Evolutionary conservation across 2,797 vertebrate species (phyloP), one percentile per base, ranked within the genome.

Genomic region (Lagodon rhomboides): DNA sequence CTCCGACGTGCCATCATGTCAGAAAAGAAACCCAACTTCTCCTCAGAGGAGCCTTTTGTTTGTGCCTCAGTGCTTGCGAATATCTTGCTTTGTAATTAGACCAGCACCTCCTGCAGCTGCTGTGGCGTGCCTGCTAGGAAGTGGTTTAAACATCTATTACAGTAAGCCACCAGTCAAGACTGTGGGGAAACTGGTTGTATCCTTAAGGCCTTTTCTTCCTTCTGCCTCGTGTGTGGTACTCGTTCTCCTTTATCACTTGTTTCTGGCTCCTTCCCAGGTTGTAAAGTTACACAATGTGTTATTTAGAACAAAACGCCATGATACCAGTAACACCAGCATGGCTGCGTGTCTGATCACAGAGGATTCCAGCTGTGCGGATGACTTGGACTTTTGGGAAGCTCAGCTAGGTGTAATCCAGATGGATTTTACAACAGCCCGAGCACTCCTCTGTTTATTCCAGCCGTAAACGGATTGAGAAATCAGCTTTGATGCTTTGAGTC

Each of bases 191-290:
- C 73, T 72, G 70, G 44, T 75, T 77, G 68, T 72, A 59, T 76
- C 81, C 77, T 80, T 44, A 16, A 53, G 27, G 68, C 61, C 56
- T 86, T 85, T 82, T 68, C 44, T 54, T 65, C 62, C 34, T 22
- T 23, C 63, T 80, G 54, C 77, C 55, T 87, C n/a, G 34, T 85
- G 90, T 91, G 87, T 88, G 89, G 87, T 47, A 79, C 74, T 38
- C 9, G 38, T 64, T 85, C 18, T 71, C 64, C 47, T 75, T 80
- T 47, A 87, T 91, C 83, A 80, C 60, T 62, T 75, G 16, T 68
- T 70, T 82, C 49, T 82, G 69, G 59, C 41, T 41, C 12, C 49
- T 22, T 74, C 80, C 68, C 75, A 79, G 73, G 55, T 83, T 67
- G 20, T 89, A 75, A 87, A 92, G 81, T 56, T 46, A 62, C 38